Evolutionary conservation across 2,888 invertebrate species (phyloP), one percentile per base, ranked within the genome.

Genomic region (Malachius bipustulatus): DNA sequence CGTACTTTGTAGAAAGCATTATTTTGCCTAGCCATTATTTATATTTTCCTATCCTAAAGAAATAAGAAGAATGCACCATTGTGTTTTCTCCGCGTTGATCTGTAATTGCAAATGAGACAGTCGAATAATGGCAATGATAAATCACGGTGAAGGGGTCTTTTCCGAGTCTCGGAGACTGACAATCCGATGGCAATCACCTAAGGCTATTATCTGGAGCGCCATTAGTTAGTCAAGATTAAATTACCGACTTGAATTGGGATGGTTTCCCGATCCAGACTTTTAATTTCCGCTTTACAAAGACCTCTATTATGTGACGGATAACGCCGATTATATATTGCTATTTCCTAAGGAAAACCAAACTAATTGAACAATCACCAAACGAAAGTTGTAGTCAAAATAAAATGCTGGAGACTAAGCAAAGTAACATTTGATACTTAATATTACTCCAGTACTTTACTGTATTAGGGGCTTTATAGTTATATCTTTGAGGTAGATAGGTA

Each of bases 191-290:
- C 51, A 52, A 54, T 52, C 51, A 39, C 49, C 49, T 39, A 43
- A 43, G 45, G 48, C 54, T 47, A 56, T 56, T 57, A 57, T 57
- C 55, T 52, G 49, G 46, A 51, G 48, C 48, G 51, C 57, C 57
- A 57, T 57, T 57, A 57, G 54, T 57, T 53, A 55, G 52, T 45
- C 51, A 47, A 45, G 56, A 56, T 56, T 55, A 55, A 55, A 56
- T 56, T 55, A 55, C 52, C 44, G 49, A 47, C 43, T 49, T 49
- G 49, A 39, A 32, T 35, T 36, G 38, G 47, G 50, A 47, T 47
- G 48, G 47, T 52, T 56, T 56, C 57, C 52, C 49, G 52, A 49
- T 52, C 51, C 47, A 48, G 52, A 55, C 55, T 55, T 57, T 59
- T 55, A 52, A 54, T 54, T 54, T 52, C 52, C 54, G 48, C 46